Conservation (phyloP, 1,140 invertebrate species). For the Archivesica marissinica region DNA sequence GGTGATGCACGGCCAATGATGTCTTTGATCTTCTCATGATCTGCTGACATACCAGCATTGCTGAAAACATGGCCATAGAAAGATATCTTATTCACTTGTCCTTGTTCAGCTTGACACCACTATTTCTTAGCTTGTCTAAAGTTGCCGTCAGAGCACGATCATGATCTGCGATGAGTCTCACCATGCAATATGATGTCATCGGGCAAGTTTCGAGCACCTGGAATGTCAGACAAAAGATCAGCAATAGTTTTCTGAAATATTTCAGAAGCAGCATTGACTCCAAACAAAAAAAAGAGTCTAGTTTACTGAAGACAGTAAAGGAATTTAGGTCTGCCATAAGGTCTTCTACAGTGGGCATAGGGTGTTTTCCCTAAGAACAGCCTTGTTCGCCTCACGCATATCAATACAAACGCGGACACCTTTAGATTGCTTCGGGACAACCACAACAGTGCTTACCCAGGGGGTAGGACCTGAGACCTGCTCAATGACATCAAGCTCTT, state of each 20-base stretch:
- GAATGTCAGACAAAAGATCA: conserved; percentile 58
- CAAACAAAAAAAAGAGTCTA: conserved; percentile 73
- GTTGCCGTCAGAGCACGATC: conserved; percentile 28
- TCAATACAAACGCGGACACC: conserved; percentile 73
- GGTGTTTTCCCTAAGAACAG: conserved; percentile 66
- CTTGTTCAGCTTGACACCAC: conserved; percentile 61
- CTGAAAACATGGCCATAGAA: conserved; percentile 61
- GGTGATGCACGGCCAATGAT: conserved; percentile 22
- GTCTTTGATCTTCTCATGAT: conserved; percentile 61
- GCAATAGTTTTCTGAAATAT: conserved; percentile 57
- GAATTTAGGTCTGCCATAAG: conserved; percentile 69
- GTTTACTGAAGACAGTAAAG: conserved; percentile 65
- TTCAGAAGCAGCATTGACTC: conserved; percentile 66
- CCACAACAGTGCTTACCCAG: conserved; percentile 75
- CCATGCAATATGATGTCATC: conserved; percentile 63
- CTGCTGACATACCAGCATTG: conserved; percentile 29
- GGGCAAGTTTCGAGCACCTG: conserved; percentile 49
- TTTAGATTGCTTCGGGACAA: conserved; percentile 66
- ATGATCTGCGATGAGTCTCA: conserved; percentile 42
- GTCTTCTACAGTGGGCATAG: conserved; percentile 74
- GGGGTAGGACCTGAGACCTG: conserved; percentile 74
- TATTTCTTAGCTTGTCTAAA: conserved; percentile 11
- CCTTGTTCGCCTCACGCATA: conserved; percentile 71
- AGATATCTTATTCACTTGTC: conserved; percentile 59
- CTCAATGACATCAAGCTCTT: conserved; percentile 73